Conservation (phyloP, 2,888 invertebrate species). For the Lordiphosa andalusiaca region DNA sequence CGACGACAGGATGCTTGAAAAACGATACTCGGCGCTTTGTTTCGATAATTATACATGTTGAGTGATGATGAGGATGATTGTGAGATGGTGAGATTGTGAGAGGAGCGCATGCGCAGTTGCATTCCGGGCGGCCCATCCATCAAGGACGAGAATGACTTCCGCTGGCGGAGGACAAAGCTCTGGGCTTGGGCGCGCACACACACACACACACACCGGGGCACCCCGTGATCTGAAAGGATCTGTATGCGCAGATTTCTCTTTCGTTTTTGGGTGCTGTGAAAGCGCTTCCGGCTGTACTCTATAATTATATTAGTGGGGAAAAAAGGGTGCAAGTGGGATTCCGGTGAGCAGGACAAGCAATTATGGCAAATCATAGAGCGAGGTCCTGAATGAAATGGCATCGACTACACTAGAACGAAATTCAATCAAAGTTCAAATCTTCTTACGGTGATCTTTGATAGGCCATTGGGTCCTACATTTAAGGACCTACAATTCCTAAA, state of each 20-base stretch:
- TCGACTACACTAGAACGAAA: constrained; percentile 4
- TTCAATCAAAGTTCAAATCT: neutral
- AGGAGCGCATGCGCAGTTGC: constrained; percentile 34
- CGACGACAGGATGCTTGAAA: constrained; percentile 64
- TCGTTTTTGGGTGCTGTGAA: constrained; percentile 67
- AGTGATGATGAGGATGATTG: constrained; percentile 36
- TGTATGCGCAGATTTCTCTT: constrained; percentile 3
- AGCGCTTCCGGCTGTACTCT: constrained; percentile 70
- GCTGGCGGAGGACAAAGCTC: constrained; percentile 41
- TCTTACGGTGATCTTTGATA: no score
- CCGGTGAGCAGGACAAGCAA: constrained; percentile 37
- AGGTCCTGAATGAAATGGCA: neutral
- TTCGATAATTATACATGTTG: constrained; percentile 55
- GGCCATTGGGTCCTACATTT: no score
- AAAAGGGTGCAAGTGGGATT: constrained; percentile 41
- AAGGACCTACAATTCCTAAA: no score
- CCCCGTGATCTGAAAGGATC: constrained; percentile 35
- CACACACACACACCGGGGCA: constrained; percentile 43
- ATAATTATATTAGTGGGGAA: constrained; percentile 70
- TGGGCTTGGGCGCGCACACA: constrained; percentile 37
- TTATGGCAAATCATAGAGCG: constrained; percentile 32
- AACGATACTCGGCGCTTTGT: constrained; percentile 60
- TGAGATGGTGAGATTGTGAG: constrained; percentile 27
- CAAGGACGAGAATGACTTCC: constrained; percentile 50
- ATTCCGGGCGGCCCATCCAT: constrained; percentile 30